Evolutionary conservation across 2,888 invertebrate species (phyloP), one percentile per base, ranked within the genome.

Genomic region (Clepsis dumicolana): DNA sequence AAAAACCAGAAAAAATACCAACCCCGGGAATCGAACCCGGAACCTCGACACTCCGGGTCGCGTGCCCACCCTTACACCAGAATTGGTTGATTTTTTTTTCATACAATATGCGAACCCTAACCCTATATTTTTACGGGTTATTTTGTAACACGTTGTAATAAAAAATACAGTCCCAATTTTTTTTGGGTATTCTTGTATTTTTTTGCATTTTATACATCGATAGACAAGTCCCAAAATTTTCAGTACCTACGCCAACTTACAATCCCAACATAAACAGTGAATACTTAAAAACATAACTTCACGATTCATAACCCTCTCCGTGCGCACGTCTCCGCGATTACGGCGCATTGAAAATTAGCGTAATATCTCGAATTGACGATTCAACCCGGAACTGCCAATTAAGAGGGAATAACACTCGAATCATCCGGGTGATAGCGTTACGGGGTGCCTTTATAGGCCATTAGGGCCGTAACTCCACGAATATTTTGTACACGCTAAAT

Each of bases 351-450:
- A 91, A 92, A 92, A 93, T 93, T 93, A 93, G 92, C 93, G 91
- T 93, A 93, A 93, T 93, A 93, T 91, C 93, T 89, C 84, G 86
- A 93, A 93, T 93, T 91, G 93, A 89, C 90, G 90, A 91, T 91
- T 92, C 91, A 90, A 89, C 82, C 80, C 90, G 91, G 91, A 91
- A 91, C 88, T 88, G 84, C 86, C 92, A 92, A 92, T 93, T 91
- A 93, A 90, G 90, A 87, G 87, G 85, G 91, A 87, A 90, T 93
- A 92, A 93, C 91, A 91, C 88, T 87, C 81, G 82, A 86, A 88
- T 85, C 89, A 89, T 88, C 86, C 87, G 78, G 76, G 86, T 81
- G 93, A 93, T 93, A 93, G 89, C 86, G 90, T 92, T 92, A 91
- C 90, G 87, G 92, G 91, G 92, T 90, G 90, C 82, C 85, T 92